Evolutionary conservation across 2,888 invertebrate genomes (phyloP).

Genomic region (Minunthozetes semirufus): DNA sequence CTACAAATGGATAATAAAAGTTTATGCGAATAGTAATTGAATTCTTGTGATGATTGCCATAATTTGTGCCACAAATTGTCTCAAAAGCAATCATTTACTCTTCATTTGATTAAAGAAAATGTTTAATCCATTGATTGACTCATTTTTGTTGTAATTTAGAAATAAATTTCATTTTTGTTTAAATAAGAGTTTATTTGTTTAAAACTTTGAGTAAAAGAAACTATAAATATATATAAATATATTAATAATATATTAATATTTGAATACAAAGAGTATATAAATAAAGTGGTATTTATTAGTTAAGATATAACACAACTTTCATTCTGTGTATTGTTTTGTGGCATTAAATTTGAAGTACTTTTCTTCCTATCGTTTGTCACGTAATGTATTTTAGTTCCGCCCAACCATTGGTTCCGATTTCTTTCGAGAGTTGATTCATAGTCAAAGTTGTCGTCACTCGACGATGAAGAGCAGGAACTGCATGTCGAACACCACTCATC

Average conservation of each 20-base stretch:
- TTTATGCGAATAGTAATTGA: no score
- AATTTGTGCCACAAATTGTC: no score
- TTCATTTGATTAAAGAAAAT: no score
- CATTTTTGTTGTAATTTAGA: no score
- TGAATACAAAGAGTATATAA: background rate
- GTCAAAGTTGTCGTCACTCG: constrained; percentile 32
- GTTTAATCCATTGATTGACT: no score
- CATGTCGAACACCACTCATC: constrained; percentile 28
- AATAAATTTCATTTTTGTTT: no score
- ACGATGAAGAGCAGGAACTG: constrained; percentile 34
- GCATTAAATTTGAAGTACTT: background rate
- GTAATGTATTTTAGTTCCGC: constrained; percentile 28
- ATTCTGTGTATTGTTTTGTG: background rate
- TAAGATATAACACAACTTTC: constrained; percentile 21
- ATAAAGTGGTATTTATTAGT: background rate
- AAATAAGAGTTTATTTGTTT: no score
- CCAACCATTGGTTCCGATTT: constrained; percentile 28
- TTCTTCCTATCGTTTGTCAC: constrained; percentile 10
- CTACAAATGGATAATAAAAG: no score
- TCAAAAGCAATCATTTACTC: no score
- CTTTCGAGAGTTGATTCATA: constrained; percentile 9
- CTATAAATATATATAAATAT: no score
- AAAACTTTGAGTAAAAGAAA: no score
- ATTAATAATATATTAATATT: background rate
- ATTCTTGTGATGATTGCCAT: no score